Conservation (phyloP, 2,888 invertebrate species). For the Torymus auratus region DNA sequence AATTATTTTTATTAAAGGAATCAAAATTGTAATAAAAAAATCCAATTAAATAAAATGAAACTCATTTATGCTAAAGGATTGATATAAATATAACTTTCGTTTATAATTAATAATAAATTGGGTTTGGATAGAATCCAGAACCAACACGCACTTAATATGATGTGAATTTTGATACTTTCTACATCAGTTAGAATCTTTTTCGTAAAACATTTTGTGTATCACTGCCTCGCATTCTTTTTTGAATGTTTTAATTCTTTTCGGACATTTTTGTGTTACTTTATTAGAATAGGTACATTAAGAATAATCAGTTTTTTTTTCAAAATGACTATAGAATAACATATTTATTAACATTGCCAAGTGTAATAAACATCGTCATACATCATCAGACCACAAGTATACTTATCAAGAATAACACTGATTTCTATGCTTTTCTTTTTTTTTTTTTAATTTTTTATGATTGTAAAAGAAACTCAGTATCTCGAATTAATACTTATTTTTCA, state of each 20-base stretch:
- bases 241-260: conserved; percentile 33
- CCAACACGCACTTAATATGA: conserved; percentile 64
- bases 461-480: conserved; percentile 28
- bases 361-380: conserved; percentile 62
- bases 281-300: conserved; percentile 65
- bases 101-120: conserved; percentile 68
- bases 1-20: conserved; percentile 55
- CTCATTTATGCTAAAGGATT: conserved; percentile 70
- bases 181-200: conserved; percentile 51
- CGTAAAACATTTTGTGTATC: conserved; percentile 47
- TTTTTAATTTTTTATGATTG: conserved; percentile 7
- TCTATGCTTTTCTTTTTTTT: not conserved
- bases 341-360: conserved; percentile 67
- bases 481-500: not conserved
- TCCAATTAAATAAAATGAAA: conserved; percentile 68
- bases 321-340: conserved; percentile 67
- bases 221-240: conserved; percentile 44
- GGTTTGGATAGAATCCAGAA: conserved; percentile 66
- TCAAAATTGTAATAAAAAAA: conserved; percentile 53
- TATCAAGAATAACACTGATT: conserved; percentile 24
- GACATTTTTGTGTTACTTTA: conserved; percentile 46
- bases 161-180: conserved; percentile 56
- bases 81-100: conserved; percentile 74
- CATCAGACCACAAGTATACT: conserved; percentile 61
- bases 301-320: conserved; percentile 64